phyloP scores from a whole-genome alignment of 2,113 vertebrate genomes.

The Bubo blakistoni region DNA sequence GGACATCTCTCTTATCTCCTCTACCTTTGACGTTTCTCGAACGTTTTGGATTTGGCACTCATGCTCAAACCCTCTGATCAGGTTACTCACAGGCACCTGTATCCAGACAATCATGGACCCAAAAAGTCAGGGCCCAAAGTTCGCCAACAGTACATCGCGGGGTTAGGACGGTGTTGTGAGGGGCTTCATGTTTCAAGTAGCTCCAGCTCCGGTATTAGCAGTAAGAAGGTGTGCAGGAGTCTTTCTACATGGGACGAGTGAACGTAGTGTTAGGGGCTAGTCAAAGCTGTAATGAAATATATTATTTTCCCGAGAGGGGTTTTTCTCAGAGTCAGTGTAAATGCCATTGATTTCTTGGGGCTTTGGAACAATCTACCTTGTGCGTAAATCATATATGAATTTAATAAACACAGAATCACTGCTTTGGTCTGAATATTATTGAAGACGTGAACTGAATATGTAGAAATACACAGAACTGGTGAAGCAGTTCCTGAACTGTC shows the following conservation, averaged over 20 bases:
- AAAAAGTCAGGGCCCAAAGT: background rate
- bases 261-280: background rate
- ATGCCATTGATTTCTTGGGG: background rate
- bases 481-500: background rate
- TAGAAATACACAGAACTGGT: accelerated
- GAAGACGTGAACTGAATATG: background rate
- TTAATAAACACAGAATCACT: background rate
- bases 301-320: background rate
- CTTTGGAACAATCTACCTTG: background rate
- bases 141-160: background rate
- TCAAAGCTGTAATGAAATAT: background rate
- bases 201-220: background rate
- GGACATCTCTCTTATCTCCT: background rate
- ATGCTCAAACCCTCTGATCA: background rate
- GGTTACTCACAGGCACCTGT: background rate
- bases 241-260: background rate
- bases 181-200: background rate
- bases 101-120: too few relatives aligned
- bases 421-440: background rate
- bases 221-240: background rate
- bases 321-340: background rate
- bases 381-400: background rate
- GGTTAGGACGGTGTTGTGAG: background rate
- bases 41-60: background rate
- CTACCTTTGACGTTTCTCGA: background rate